Base-by-base conservation (phyloP, 2,888 invertebrate genomes). In the Drosophila multiciliata region DNA sequence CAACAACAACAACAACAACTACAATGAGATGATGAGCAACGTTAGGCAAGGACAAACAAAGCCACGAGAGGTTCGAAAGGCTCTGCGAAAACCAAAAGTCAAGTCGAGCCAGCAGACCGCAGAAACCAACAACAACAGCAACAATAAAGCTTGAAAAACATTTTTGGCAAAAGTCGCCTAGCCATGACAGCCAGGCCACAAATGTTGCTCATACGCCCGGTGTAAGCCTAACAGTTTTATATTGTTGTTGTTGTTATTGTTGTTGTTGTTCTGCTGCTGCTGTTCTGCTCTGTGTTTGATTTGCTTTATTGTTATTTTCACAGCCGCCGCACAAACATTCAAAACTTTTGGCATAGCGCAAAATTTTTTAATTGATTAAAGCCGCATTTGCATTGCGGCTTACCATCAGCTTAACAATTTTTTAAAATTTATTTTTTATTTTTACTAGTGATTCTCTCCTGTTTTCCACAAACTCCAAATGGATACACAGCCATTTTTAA, bases 361-460 rank as follows among this genome's bases (percentile, higher is more conserved):
- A 80, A 70, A 82, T 78, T 90, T 88, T 90, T 90, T 88, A 90
- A 88, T 88, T 88, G 88, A 90, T 90, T 87, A 88, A 90, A 88
- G 87, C 89, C 90, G 82, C 82, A 90, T 88, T 90, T 88, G 88
- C 88, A 80, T 79, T 81, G 77, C 75, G 85, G 80, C 89, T 88
- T 88, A 88, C 88, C 81, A 80, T 76, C 78, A 77, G 90, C 90
- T 88, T 89, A 80, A 78, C 83, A 85, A 71, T 70, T 71, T 68
- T 61, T 50, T 42, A 26, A 55, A 69, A 54, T 53, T 42, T 69
- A 58, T 73, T 77, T 71, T 73, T 50, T 64, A 53, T 53, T 60
- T 58, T 49, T 57, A 53, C 29, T 48, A 49, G 20, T 23, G 57
- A 17, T 38, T 57, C 29, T 29, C 20, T 61, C 8, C 36, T 26